Percentiles rank a stretch among this genome's conserved stretches.
Conservation (phyloP, 2,888 invertebrate genomes). For the Pyrrhia umbra region DNA sequence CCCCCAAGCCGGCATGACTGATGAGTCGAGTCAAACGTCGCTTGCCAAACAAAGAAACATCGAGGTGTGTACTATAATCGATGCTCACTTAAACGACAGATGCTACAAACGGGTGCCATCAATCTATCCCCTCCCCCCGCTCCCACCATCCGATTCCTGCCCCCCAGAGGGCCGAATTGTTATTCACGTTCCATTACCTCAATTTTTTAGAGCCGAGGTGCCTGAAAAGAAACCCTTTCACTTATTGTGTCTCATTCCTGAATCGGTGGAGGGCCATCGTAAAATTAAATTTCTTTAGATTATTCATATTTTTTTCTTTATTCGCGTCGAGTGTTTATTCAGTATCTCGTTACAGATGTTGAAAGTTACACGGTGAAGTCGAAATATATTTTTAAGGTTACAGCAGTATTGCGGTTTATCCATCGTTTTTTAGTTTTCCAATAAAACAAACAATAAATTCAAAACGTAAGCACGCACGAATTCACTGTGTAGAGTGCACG, state of each 20-base stretch:
- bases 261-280: conserved; percentile 81
- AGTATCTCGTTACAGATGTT: conserved; percentile 62
- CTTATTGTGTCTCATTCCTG: conserved; percentile 87
- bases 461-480: conserved; percentile 65
- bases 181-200: conserved; percentile 90
- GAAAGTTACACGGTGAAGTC: conserved; percentile 58
- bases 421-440: conserved; percentile 37
- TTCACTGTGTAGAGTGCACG: conserved; percentile 62
- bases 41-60: conserved; percentile 86
- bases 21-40: conserved; percentile 83
- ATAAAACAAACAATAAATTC: conserved; percentile 66
- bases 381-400: conserved; percentile 44
- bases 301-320: conserved; percentile 73
- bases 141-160: conserved; percentile 64
- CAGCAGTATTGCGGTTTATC: conserved; percentile 21
- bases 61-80: conserved; percentile 87
- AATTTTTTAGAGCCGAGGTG: conserved; percentile 88
- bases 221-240: conserved; percentile 88
- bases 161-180: conserved; percentile 84
- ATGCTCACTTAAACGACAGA: conserved; percentile 89
- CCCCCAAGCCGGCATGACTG: conserved; percentile 78
- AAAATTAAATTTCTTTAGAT: conserved; percentile 84
- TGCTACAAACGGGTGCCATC: conserved; percentile 89
- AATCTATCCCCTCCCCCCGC: conserved; percentile 80
- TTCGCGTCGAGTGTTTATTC: conserved; percentile 62